These are phyloP conservation scores for Labrus mixtus DNA, from an alignment of 2,113 vertebrate genomes.

Conservation along the genomic window DNA sequence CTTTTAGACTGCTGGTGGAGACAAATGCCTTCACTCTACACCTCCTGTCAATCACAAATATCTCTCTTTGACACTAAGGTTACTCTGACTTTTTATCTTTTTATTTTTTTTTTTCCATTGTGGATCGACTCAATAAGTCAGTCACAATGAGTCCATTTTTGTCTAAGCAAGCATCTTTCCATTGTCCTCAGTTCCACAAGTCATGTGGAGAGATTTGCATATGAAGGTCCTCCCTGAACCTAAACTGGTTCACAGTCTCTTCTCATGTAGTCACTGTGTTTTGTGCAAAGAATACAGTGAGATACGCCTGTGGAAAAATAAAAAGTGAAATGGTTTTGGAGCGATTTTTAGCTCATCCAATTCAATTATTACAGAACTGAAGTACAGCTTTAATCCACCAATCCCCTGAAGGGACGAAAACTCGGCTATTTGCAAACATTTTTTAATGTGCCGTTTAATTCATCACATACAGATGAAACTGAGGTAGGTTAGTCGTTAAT, in stretches of 20 bases:
- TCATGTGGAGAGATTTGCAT: constrained; percentile 40
- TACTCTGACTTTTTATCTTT: neutral
- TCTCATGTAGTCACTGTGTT: constrained; percentile 18
- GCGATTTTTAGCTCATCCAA: too few relatives aligned
- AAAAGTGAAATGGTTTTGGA: too few relatives aligned
- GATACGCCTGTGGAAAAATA: neutral
- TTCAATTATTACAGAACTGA: neutral
- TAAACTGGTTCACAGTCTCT: constrained; percentile 8
- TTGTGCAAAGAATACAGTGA: neutral
- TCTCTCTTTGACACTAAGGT: constrained; percentile 15
- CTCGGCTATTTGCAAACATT: too few relatives aligned
- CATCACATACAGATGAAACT: neutral
- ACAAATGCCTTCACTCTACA: neutral
- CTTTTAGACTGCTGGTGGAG: neutral
- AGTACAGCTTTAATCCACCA: neutral
- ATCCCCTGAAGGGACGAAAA: neutral
- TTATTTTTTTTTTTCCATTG: neutral
- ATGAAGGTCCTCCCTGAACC: constrained; percentile 35
- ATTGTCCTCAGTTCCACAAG: constrained; percentile 39
- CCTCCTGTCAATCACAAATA: constrained; percentile 23
- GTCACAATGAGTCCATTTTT: constrained; percentile 47
- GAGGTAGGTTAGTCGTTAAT: too few relatives aligned
- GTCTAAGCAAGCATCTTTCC: constrained; percentile 43
- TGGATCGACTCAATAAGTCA: constrained; percentile 34
- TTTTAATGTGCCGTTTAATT: neutral